phyloP scores from a whole-genome alignment of 2,888 invertebrate genomes.

The Endotricha flammealis region DNA sequence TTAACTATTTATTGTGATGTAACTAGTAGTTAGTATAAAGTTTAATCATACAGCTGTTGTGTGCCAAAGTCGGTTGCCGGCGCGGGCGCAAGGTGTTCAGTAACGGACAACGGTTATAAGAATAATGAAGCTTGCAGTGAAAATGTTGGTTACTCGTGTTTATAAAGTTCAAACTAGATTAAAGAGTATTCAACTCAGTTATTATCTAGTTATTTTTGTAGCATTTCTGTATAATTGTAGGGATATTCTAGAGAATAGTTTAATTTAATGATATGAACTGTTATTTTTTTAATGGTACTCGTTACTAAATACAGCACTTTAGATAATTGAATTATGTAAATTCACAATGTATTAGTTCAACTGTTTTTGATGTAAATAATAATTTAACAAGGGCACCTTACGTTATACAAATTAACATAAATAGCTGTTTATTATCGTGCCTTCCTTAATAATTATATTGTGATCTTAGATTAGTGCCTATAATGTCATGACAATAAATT shows the following conservation, averaged over 20 bases:
- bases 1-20: constrained; percentile 35
- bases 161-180: constrained; percentile 16
- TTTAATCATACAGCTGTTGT: constrained; percentile 66
- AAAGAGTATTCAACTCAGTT: constrained; percentile 3
- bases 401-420: constrained; percentile 41
- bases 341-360: constrained; percentile 2
- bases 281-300: constrained; percentile 3
- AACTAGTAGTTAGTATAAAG: constrained; percentile 26
- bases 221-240: not conserved
- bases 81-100: constrained; percentile 66
- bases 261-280: not conserved
- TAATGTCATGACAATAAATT: constrained; percentile 36
- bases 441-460: constrained; percentile 51
- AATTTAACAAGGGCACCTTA: constrained; percentile 42
- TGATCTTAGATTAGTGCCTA: constrained; percentile 53
- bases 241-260: not conserved
- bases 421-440: constrained; percentile 42
- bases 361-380: constrained; percentile 7
- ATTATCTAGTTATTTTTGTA: constrained; percentile 1
- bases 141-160: constrained; percentile 21
- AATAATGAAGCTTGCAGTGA: constrained; percentile 32
- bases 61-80: constrained; percentile 62
- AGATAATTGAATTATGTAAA: constrained; percentile 7
- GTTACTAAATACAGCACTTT: constrained; percentile 7
- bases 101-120: constrained; percentile 64